Conservation (phyloP, 2,113 vertebrate genomes). For the Myotis lucifugus region DNA sequence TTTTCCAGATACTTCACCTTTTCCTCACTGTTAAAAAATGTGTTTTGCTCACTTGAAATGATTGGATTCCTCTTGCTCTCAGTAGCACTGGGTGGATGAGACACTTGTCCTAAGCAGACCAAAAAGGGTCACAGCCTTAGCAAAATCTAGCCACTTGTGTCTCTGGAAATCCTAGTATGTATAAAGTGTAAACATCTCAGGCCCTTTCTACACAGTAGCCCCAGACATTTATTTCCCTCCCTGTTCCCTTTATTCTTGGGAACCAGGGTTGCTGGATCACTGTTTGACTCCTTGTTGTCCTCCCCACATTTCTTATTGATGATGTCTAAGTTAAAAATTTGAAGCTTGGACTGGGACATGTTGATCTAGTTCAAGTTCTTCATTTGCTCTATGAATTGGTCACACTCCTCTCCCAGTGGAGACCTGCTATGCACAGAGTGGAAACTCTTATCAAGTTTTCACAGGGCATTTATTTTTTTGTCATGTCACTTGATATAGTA, state of each 20-base stretch:
- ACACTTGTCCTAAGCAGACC: background rate
- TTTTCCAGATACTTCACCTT: slow-evolving; percentile 35
- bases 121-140: background rate
- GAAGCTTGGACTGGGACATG: background rate
- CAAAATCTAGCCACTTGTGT: background rate
- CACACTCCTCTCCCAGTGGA: background rate
- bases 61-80: slow-evolving; percentile 33
- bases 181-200: background rate
- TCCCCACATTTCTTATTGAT: background rate
- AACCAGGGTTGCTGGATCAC: background rate
- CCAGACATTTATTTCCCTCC: background rate
- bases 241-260: background rate
- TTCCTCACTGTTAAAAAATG: slow-evolving; percentile 47
- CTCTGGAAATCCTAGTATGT: background rate
- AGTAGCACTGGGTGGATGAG: background rate
- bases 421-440: background rate
- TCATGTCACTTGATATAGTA: background rate
- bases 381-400: background rate
- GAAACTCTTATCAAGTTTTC: background rate
- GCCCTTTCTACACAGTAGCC: background rate
- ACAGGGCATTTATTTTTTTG: background rate
- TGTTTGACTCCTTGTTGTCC: background rate
- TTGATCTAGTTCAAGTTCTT: background rate
- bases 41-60: slow-evolving; percentile 37
- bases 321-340: background rate